A percentile compares a stretch with the other conserved stretches of the same genome.
Conservation (phyloP, 2,113 vertebrate genomes). For the Propithecus coquereli region DNA sequence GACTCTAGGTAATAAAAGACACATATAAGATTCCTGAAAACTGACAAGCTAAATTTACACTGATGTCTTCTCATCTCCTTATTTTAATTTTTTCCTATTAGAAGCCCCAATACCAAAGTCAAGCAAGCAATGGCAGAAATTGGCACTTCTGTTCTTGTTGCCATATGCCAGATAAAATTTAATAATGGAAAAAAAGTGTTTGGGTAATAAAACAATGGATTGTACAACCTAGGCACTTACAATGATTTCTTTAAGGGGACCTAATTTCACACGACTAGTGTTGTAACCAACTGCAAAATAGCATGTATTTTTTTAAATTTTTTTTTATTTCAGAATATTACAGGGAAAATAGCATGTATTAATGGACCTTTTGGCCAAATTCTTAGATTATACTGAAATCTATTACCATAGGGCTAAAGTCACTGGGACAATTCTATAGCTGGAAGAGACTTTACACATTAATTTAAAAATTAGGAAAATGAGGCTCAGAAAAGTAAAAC, state of each 20-base stretch:
- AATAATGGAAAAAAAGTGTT: not conserved
- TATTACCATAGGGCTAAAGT: not conserved
- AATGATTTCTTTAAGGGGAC: not conserved
- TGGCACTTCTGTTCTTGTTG: not conserved
- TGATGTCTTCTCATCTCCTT: not conserved
- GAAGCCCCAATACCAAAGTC: not conserved
- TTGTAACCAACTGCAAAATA: constrained; percentile 16
- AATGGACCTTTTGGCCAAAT: not conserved
- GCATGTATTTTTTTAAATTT: not conserved
- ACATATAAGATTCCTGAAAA: not conserved
- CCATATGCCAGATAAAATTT: constrained; percentile 10
- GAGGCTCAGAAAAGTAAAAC: constrained; percentile 1
- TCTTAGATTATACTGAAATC: constrained; percentile 9
- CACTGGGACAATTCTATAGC: not conserved
- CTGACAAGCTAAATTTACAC: not conserved
- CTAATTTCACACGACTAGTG: not conserved
- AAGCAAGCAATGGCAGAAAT: not conserved
- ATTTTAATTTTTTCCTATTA: not conserved
- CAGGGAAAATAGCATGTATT: constrained; percentile 1
- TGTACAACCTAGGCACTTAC: not conserved
- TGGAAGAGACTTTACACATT: not conserved
- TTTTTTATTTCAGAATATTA: no score
- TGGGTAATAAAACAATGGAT: not conserved
- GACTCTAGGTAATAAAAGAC: not conserved
- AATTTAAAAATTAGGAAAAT: constrained; percentile 28